Evolutionary conservation across 2,797 vertebrate species (phyloP).

Genomic region (Danio jaintianensis): DNA sequence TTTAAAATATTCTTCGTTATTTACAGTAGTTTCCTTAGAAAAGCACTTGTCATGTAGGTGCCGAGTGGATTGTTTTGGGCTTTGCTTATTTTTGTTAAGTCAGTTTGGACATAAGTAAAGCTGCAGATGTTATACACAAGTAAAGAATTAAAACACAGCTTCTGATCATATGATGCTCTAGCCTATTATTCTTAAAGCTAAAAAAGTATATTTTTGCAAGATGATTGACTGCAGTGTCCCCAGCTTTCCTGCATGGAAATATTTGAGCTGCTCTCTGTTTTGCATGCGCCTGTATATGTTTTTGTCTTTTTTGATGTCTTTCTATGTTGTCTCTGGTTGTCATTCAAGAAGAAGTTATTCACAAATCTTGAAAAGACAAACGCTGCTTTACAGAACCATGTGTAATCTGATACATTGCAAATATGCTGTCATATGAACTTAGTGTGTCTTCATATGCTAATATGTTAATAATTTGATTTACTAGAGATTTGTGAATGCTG

Average conservation of each 20-base stretch:
- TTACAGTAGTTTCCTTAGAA: not conserved
- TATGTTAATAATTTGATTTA: not conserved
- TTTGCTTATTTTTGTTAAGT: not conserved
- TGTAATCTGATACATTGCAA: not conserved
- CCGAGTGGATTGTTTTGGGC: not conserved
- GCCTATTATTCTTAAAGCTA: not conserved
- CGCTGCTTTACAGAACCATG: not conserved
- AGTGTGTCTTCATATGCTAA: not conserved
- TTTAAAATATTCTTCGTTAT: constrained; percentile 28
- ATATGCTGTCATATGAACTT: not conserved
- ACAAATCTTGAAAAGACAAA: constrained; percentile 1
- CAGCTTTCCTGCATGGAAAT: constrained; percentile 34
- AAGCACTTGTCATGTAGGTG: not conserved
- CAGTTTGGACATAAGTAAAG: not conserved
- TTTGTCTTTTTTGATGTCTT: not conserved
- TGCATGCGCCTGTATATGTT: constrained; percentile 33
- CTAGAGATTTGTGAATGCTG: constrained; percentile 46
- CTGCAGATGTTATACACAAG: not conserved
- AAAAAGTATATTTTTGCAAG: constrained; percentile 44
- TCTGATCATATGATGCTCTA: not conserved
- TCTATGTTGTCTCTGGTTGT: constrained; percentile 11
- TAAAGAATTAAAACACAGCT: not conserved
- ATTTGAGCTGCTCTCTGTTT: constrained; percentile 2
- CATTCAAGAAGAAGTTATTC: constrained; percentile 23
- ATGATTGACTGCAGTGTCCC: constrained; percentile 44